These are phyloP conservation scores for Agrochola circellaris DNA, from an alignment of 2,888 invertebrate genomes.

Conservation along the genomic window DNA sequence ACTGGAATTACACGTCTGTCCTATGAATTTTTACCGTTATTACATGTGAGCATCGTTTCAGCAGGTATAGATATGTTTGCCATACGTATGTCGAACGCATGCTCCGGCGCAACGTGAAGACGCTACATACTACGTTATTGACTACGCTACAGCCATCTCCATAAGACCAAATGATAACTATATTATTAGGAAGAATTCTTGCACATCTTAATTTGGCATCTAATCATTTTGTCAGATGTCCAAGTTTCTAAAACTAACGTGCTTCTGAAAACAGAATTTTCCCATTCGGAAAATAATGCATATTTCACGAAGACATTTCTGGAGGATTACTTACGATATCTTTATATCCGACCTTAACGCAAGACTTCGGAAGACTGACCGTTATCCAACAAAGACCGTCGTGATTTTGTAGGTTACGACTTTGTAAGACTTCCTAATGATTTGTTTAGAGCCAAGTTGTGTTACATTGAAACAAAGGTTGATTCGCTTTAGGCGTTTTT, in stretches of 20 bases:
- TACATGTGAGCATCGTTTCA: conserved; percentile 33
- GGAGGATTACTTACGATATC: conserved; percentile 53
- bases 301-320: conserved; percentile 51
- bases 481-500: conserved; percentile 34
- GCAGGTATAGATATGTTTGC: conserved; percentile 65
- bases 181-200: conserved; percentile 61
- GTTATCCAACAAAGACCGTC: conserved; percentile 55
- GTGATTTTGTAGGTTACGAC: conserved; percentile 37
- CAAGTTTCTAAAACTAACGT: conserved; percentile 51
- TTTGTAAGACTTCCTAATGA: conserved; percentile 56
- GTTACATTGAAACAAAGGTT: conserved; percentile 24
- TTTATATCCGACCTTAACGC: conserved; percentile 58
- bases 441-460: conserved; percentile 48
- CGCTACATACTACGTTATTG: conserved; percentile 57
- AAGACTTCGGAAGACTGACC: conserved; percentile 64
- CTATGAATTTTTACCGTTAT: background rate
- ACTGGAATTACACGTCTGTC: conserved; percentile 2
- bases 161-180: conserved; percentile 71
- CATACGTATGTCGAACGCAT: conserved; percentile 60
- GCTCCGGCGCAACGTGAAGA: conserved; percentile 42
- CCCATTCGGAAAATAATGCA: conserved; percentile 40
- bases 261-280: conserved; percentile 49
- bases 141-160: conserved; percentile 66
- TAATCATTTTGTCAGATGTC: conserved; percentile 51
- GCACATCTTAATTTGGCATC: conserved; percentile 62